Percentiles rank a stretch among this genome's conserved stretches.
Evolutionary conservation across 2,888 invertebrate species (phyloP).

Genomic region (Drosophila meridiana): DNA sequence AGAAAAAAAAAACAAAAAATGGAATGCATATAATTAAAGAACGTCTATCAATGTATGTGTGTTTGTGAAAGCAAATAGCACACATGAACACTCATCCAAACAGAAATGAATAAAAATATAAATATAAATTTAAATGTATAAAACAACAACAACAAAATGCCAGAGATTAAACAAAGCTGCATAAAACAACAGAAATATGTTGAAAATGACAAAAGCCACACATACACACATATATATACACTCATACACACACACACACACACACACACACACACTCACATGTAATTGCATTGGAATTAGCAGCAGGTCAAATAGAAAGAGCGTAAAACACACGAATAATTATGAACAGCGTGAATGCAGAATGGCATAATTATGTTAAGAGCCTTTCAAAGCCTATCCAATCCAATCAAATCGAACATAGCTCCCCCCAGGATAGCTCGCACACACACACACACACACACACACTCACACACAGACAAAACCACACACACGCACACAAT

Average conservation of each 20-base stretch:
- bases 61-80: constrained; percentile 49
- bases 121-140: constrained; percentile 52
- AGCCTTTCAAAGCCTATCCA: constrained; percentile 73
- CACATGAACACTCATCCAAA: constrained; percentile 29
- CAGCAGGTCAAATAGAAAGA: constrained; percentile 33
- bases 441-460: constrained; percentile 10
- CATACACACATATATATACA: constrained; percentile 9
- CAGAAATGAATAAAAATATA: constrained; percentile 26
- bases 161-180: constrained; percentile 60
- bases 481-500: constrained; percentile 20
- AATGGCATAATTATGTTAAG: constrained; percentile 75
- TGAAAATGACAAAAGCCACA: constrained; percentile 39
- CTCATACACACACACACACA: constrained; percentile 9
- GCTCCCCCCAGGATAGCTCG: constrained; percentile 21
- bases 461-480: constrained; percentile 12
- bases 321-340: constrained; percentile 46
- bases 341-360: constrained; percentile 59
- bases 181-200: constrained; percentile 51
- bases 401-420: constrained; percentile 64
- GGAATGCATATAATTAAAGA: constrained; percentile 60
- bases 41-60: constrained; percentile 62
- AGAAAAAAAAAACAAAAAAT: constrained; percentile 9
- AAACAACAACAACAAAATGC: constrained; percentile 34
- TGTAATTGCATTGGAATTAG: constrained; percentile 57
- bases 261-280: constrained; percentile 7